Evolutionary conservation across 2,797 vertebrate species (phyloP).

Genomic region (Jordanella pulchra): DNA sequence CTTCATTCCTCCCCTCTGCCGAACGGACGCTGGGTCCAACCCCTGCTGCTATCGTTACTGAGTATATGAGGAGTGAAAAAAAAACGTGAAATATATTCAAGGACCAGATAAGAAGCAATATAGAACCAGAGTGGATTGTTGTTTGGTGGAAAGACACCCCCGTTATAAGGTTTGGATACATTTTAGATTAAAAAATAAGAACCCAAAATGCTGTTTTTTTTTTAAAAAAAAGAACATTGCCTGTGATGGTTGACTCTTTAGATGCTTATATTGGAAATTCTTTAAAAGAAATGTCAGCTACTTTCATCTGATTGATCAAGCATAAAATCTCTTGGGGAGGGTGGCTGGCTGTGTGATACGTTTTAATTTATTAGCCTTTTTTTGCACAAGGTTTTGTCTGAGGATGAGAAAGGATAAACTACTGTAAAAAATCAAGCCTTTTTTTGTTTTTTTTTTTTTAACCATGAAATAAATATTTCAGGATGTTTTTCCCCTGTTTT

Average conservation of each 20-base stretch:
- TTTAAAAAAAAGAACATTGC: slow-evolving; percentile 28
- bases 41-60: slow-evolving; percentile 47
- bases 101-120: slow-evolving; percentile 31
- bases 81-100: slow-evolving; percentile 37
- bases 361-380: slow-evolving; percentile 68
- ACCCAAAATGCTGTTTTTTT: slow-evolving; percentile 22
- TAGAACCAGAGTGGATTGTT: slow-evolving; percentile 53
- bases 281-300: slow-evolving; percentile 51
- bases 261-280: slow-evolving; percentile 58
- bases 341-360: slow-evolving; percentile 42
- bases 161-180: slow-evolving; percentile 33
- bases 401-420: slow-evolving; percentile 53
- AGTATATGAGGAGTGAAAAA: slow-evolving; percentile 35
- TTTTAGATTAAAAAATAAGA: slow-evolving; percentile 58
- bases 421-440: slow-evolving; percentile 45
- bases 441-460: slow-evolving; percentile 16
- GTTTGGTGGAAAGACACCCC: slow-evolving; percentile 53
- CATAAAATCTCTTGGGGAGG: slow-evolving; percentile 32
- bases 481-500: slow-evolving; percentile 6
- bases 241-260: slow-evolving; percentile 59
- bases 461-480: slow-evolving; percentile 39
- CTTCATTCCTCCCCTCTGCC: slow-evolving; percentile 33
- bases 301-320: slow-evolving; percentile 54
- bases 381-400: slow-evolving; percentile 65
- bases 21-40: slow-evolving; percentile 37